Evolutionary conservation across 2,113 vertebrate genomes (phyloP), one percentile per base, ranked within the genome.

Genomic region (Microcebus tavaratra): DNA sequence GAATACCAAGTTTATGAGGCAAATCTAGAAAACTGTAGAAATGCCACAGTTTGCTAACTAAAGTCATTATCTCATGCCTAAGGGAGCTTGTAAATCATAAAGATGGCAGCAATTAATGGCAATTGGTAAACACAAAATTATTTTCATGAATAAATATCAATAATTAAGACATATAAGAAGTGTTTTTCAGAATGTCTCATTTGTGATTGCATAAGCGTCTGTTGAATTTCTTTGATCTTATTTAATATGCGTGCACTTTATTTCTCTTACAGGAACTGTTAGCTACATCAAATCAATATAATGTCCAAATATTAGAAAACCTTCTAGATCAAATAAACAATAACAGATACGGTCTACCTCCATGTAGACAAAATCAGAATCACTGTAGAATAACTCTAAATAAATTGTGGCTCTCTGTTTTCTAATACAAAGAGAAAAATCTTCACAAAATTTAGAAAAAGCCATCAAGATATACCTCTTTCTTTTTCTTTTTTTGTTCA

Each of bases 101-200:
- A 86, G 13, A n/a, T 91, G 14, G 80, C 57, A 96, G 14, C 36
- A 95, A 95, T 90, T 89, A 78, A 95, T 85, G 45, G 31, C n/a
- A 94, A 73, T 13, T 75, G 18, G 6, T 63, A 94, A 97, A 91
- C 25, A 93, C 55, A 90, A 92, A 95, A 88, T 79, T 68, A 88
- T 48, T 55, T 36, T 96, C 14, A 90, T 96, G 93, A 95, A 95
- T 82, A 88, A 91, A 79, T 42, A 91, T 68, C n/a, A 95, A 63
- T 79, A 88, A 91, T 84, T 78, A 73, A 87, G 27, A 94, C 87
- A 92, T 72, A 84, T 59, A 81, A 88, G 10, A 78, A 76, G 6
- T 36, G 17, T 63, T 94, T 95, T 93, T 59, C 11, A 96, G 90
- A 90, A 48, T 76, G 15, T 73, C 86, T 14, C 29, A 61, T 63